These are phyloP conservation scores for Gymnorhina tibicen DNA, from an alignment of 2,113 vertebrate genomes.

Conservation along the genomic window DNA sequence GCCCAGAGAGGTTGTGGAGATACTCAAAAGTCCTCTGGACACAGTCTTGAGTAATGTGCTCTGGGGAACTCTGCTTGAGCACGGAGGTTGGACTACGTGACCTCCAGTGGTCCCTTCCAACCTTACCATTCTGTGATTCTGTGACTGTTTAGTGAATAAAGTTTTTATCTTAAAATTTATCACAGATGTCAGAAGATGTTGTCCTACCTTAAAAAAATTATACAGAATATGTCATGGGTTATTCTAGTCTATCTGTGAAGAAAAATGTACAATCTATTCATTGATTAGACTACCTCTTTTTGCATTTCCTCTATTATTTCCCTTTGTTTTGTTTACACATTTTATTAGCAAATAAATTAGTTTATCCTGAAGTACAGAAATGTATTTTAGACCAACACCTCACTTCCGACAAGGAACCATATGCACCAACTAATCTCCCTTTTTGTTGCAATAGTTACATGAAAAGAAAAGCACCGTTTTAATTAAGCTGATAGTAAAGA, in stretches of 20 bases:
- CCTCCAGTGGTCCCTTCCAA: neutral
- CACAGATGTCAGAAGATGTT: neutral
- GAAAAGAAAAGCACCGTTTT: neutral
- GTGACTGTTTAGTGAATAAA: neutral
- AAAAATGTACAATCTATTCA: neutral
- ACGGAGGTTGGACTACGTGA: neutral
- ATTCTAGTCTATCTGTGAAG: neutral
- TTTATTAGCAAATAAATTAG: neutral
- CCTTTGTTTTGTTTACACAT: neutral
- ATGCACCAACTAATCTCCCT: neutral
- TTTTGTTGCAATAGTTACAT: neutral
- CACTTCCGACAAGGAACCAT: neutral
- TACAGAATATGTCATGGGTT: neutral
- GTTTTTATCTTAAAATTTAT: neutral
- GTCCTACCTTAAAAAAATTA: neutral
- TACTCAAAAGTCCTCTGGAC: neutral
- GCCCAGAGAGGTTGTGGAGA: neutral
- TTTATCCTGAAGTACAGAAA: neutral
- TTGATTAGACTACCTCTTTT: neutral
- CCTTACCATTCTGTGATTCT: neutral
- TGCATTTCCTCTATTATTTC: neutral
- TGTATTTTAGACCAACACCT: neutral
- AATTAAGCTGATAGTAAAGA: neutral
- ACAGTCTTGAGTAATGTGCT: neutral
- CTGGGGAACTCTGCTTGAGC: neutral